Percentiles rank a stretch among this genome's conserved stretches.
phyloP scores from a whole-genome alignment of 1,140 invertebrate species.

The Apis laboriosa region DNA sequence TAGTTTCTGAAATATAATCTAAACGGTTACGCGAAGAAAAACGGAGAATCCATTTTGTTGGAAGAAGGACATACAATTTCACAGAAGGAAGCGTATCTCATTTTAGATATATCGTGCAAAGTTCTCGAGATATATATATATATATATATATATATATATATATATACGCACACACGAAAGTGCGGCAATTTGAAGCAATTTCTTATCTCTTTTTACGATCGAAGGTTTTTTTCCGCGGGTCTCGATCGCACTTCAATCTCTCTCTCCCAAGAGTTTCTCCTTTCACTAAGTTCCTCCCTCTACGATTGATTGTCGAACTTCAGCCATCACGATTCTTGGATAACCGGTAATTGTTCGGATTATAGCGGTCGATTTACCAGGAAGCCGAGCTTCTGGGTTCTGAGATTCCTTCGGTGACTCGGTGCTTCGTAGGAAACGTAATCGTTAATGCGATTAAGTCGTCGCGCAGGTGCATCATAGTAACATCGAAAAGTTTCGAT shows the following conservation, averaged over 20 bases:
- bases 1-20: too few relatives aligned
- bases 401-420: not conserved
- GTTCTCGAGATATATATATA: too few relatives aligned
- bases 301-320: not conserved
- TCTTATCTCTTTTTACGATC: not conserved
- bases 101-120: not conserved
- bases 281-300: constrained; percentile 2
- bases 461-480: not conserved
- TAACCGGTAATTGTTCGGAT: constrained; percentile 23
- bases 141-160: too few relatives aligned
- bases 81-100: not conserved
- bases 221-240: not conserved
- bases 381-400: not conserved
- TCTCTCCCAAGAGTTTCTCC: not conserved
- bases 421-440: not conserved
- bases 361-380: constrained; percentile 28
- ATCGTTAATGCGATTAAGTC: constrained; percentile 34
- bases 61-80: not conserved
- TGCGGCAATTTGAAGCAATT: not conserved
- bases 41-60: not conserved
- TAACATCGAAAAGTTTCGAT: constrained; percentile 1
- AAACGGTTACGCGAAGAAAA: too few relatives aligned
- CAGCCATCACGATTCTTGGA: not conserved
- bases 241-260: constrained; percentile 20
- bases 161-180: too few relatives aligned